Percentiles rank a stretch among this genome's conserved stretches.
These are phyloP conservation scores for Poecile atricapillus DNA, from an alignment of 2,113 vertebrate species.

Conservation along the genomic window DNA sequence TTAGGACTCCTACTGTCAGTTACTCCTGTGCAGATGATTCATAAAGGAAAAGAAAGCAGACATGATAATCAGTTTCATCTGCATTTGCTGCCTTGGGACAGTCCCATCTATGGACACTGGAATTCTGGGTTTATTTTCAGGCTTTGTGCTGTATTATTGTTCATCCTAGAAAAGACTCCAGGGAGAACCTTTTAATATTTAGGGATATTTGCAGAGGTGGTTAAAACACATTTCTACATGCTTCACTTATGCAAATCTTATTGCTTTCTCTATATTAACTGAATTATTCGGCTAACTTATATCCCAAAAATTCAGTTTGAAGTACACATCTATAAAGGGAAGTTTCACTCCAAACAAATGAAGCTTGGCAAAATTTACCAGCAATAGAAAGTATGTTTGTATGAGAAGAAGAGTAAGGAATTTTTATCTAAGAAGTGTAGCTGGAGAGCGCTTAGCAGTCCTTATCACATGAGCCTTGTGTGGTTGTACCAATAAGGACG, in stretches of 20 bases:
- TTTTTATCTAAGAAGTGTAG: background rate
- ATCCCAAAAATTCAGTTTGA: background rate
- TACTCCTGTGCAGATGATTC: background rate
- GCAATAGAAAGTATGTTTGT: background rate
- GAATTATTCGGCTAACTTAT: background rate
- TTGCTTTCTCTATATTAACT: background rate
- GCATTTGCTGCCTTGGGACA: accelerated
- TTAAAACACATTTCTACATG: background rate
- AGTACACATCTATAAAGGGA: background rate
- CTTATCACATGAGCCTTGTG: background rate
- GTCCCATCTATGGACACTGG: too few species aligned
- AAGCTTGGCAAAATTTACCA: background rate
- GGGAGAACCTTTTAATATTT: background rate
- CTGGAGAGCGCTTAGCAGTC: background rate
- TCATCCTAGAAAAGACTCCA: background rate
- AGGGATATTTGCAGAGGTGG: background rate
- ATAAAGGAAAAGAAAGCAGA: accelerated
- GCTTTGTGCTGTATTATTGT: background rate
- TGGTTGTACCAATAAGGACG: accelerated
- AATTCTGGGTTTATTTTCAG: background rate
- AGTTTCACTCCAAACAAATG: background rate
- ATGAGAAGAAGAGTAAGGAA: background rate
- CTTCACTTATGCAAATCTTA: background rate
- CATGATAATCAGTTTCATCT: background rate
- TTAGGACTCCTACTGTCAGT: background rate